Evolutionary conservation across 1,140 invertebrate species (phyloP), one percentile per base, ranked within the genome.

Genomic region (Drosophila truncata): DNA sequence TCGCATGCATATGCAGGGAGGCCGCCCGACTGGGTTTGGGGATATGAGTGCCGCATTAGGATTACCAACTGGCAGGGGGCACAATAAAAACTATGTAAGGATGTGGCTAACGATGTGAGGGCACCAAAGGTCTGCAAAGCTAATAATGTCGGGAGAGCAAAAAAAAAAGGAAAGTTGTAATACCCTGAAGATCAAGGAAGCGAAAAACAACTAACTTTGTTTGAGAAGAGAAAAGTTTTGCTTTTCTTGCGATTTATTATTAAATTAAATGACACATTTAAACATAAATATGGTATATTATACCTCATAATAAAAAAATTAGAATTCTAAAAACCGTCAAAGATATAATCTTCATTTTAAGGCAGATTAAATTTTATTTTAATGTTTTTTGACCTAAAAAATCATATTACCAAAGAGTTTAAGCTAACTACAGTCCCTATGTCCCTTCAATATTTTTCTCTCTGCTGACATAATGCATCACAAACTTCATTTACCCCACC

Each of bases 21-120:
- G 44, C 60, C 10, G 8, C 14, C 50, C 14, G 31, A 75, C 20
- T 44, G 16, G 54, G 27, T 47, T 37, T 27, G 29, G 61, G 27
- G 60, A 37, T 61, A 49, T 46, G 76, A 50, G 63, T 47, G 65
- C 59, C 58, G 60, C 55, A 78, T 47, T 73, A 82, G 81, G 69
- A 86, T 88, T 88, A 83, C 80, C 84, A 58, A 25, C 42, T 69
- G 80, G 70, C 39, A 44, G 47, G 42, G 54, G 46, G 39, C 70
- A 84, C 66, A 87, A 87, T 87, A 87, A 88, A 84, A 88, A 87
- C 83, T 90, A 84, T 72, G 76, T 86, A 88, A 80, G 83, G 85
- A 87, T 88, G 83, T 88, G 84, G 69, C 84, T 84, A 88, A 87
- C 83, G 84, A 87, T 77, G 81, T 88, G 67, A 55, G 57, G 59